Conservation (phyloP, 1,140 invertebrate species). For the Bombus pascuorum region DNA sequence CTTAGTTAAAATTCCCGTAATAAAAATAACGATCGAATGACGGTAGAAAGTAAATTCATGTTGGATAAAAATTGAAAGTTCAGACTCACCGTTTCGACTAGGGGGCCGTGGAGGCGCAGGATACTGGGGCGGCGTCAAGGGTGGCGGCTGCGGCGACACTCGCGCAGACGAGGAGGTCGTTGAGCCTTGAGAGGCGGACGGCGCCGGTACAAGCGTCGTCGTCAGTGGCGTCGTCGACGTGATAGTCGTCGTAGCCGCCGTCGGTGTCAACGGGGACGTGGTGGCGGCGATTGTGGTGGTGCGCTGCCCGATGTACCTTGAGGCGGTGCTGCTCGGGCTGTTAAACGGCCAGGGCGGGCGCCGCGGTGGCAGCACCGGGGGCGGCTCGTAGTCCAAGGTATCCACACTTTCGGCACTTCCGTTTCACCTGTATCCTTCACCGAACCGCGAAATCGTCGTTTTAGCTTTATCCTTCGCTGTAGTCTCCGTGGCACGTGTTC, state of each 20-base stretch:
- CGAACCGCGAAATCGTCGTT: constrained; percentile 41
- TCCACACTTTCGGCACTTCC: constrained; percentile 70
- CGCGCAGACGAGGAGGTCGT: constrained; percentile 59
- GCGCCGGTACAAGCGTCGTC: constrained; percentile 45
- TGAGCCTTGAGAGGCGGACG: constrained; percentile 56
- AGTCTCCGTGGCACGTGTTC: constrained; percentile 25
- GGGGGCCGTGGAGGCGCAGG: constrained; percentile 81
- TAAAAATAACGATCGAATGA: neutral
- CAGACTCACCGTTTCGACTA: constrained; percentile 80
- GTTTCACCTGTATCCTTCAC: constrained; percentile 65
- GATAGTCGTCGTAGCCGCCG: constrained; percentile 52
- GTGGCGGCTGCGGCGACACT: constrained; percentile 70
- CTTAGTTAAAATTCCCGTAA: neutral
- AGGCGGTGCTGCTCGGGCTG: constrained; percentile 71
- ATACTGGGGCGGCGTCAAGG: constrained; percentile 79
- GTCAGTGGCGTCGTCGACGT: constrained; percentile 51
- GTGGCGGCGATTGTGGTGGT: constrained; percentile 46
- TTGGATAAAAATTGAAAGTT: neutral
- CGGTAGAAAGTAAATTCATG: neutral
- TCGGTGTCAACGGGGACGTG: constrained; percentile 52
- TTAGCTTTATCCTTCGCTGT: constrained; percentile 22
- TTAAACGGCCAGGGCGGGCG: constrained; percentile 80
- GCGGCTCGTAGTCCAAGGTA: constrained; percentile 81
- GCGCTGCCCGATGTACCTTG: constrained; percentile 57
- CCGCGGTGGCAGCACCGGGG: constrained; percentile 82